These are phyloP conservation scores for Melanargia galathea DNA, from an alignment of 2,888 invertebrate species.

Conservation along the genomic window DNA sequence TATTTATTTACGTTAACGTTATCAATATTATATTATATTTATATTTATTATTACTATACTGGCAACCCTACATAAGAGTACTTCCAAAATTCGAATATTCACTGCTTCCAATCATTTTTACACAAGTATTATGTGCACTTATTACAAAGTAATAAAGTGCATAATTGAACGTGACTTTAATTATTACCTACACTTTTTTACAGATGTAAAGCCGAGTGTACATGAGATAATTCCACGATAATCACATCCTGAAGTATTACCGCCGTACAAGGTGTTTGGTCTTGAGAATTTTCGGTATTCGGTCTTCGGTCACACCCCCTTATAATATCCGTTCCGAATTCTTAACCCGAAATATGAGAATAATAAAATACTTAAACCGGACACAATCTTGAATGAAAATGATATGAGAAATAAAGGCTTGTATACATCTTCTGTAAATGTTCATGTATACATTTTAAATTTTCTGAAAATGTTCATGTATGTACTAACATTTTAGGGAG, in stretches of 20 bases:
- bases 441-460: background rate
- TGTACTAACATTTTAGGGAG: too few relatives aligned
- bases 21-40: too few relatives aligned
- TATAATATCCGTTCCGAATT: constrained; percentile 7
- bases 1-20: too few relatives aligned
- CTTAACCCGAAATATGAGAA: background rate
- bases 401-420: background rate
- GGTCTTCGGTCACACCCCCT: constrained; percentile 6
- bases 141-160: background rate
- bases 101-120: background rate
- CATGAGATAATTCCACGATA: constrained; percentile 18
- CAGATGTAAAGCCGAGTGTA: constrained; percentile 2
- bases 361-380: constrained; percentile 9
- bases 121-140: background rate
- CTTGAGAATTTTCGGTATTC: constrained; percentile 28
- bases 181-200: background rate
- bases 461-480: too few relatives aligned
- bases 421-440: background rate
- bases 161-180: background rate
- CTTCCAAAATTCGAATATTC: background rate
- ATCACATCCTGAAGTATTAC: constrained; percentile 18
- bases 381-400: constrained; percentile 6
- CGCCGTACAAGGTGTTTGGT: constrained; percentile 24
- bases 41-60: background rate
- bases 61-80: background rate